phyloP scores from a whole-genome alignment of 2,888 invertebrate species.

The Drosophila trichaetosa region DNA sequence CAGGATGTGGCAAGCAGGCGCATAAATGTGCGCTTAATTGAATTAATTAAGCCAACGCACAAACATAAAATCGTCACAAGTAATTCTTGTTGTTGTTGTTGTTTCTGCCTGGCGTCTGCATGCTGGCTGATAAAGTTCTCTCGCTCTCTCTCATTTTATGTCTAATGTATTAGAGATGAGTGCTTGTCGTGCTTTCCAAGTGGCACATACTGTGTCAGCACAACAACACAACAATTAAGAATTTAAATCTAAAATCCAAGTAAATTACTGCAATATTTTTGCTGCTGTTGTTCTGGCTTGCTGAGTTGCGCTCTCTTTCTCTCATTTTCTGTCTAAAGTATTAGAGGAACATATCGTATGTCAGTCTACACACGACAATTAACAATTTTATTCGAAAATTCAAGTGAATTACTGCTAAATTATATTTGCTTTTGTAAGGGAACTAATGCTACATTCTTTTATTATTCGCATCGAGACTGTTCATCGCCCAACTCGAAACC shows the following conservation, averaged over 20 bases:
- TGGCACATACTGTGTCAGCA: background rate
- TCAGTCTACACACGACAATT: no score
- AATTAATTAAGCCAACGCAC: slow-evolving; percentile 77
- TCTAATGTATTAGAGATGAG: background rate
- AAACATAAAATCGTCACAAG: slow-evolving; percentile 76
- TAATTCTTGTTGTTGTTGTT: slow-evolving; percentile 53
- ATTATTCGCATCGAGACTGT: background rate
- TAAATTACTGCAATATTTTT: background rate
- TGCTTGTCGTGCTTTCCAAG: background rate
- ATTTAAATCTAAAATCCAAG: background rate
- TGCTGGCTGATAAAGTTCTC: slow-evolving; percentile 54
- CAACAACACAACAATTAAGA: background rate
- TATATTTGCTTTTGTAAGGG: background rate
- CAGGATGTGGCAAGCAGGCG: slow-evolving; percentile 33
- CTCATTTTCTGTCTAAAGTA: slow-evolving; percentile 2
- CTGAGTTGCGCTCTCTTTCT: slow-evolving; percentile 36
- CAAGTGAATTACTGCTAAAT: background rate
- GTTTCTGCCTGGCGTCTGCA: slow-evolving; percentile 60
- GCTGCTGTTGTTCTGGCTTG: slow-evolving; percentile 29
- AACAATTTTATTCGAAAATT: background rate
- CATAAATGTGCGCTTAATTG: slow-evolving; percentile 77
- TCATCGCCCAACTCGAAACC: background rate
- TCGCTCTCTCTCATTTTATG: background rate
- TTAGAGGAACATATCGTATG: slow-evolving; percentile 22
- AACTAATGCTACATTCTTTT: background rate